Base-by-base conservation (phyloP, 2,113 vertebrate genomes). In the Herpetotheres cachinnans region DNA sequence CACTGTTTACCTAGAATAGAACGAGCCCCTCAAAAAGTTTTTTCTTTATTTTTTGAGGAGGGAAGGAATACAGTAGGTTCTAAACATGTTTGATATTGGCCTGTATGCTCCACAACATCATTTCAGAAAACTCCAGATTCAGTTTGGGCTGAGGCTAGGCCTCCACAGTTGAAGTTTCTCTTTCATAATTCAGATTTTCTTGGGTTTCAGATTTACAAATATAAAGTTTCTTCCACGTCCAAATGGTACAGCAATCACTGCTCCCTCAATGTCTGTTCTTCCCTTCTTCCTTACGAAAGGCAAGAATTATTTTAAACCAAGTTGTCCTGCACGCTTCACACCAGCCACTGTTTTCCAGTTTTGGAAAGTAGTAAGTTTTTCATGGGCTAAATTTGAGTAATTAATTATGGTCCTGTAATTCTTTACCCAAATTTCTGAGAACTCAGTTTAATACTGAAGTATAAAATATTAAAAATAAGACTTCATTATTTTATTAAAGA, bases 81-180 rank as follows among this genome's bases (percentile, higher is more conserved):
- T 90, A 94, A 82, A 52, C 3, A 3, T n/a, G 46, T 93, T 77
- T 94, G 10, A 81, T 80, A 62, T n/a, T 76, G 74, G 74, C 58
- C 40, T 91, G 32, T 80, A 62, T 58, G 3, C 1, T 34, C 47
- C 4, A 2, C 66, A 88, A 87, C 27, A 63, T 58, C 0, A 82
- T 79, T 92, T 92, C 74, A 93, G 54, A 93, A 93, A 88, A 83
- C 27, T 62, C 44, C 49, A 49, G 16, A 69, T 90, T 96, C 50
- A 69, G 38, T 93, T 86, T 89, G 70, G 52, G 27, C 84, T 50
- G n/a, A 76, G 22, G 63, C 66, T 89, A 63, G 82, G 71, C 13
- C 91, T 27, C 66, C 21, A 25, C 22, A 73, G 49, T 22, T 66
- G 27, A 87, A 91, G 46, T 46, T 93, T 80, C 49, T 78, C 58